A percentile compares a stretch with the other conserved stretches of the same genome.
Evolutionary conservation across 2,113 vertebrate genomes (phyloP).

Genomic region (Ophthalmolycus amberensis): DNA sequence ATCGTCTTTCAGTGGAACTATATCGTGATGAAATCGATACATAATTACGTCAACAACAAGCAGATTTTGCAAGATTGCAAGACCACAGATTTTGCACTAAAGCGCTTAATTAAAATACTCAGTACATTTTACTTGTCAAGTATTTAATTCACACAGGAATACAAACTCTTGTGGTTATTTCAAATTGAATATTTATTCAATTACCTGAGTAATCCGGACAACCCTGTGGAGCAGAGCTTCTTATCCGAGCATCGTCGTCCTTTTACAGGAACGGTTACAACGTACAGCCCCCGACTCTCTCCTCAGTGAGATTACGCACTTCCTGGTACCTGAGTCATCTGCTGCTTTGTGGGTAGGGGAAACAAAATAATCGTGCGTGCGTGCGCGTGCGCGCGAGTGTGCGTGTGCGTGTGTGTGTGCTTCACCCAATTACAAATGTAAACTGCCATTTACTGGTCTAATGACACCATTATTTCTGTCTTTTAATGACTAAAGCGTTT

Average conservation of each 20-base stretch:
- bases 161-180: no score
- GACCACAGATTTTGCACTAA: background rate
- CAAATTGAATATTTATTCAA: no score
- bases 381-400: background rate
- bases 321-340: slow-evolving; percentile 55
- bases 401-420: slow-evolving; percentile 15
- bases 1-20: background rate
- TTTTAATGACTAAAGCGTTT: slow-evolving; percentile 28
- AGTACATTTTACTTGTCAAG: no score
- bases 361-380: slow-evolving; percentile 50
- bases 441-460: slow-evolving; percentile 24
- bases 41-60: no score
- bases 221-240: background rate
- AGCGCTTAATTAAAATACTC: background rate
- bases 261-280: background rate
- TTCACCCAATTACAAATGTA: slow-evolving; percentile 23
- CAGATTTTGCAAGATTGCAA: no score
- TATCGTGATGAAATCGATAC: background rate
- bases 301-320: slow-evolving; percentile 28
- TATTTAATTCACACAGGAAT: no score
- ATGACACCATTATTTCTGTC: slow-evolving; percentile 11
- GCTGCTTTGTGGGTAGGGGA: slow-evolving; percentile 47
- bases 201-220: background rate
- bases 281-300: slow-evolving; percentile 17
- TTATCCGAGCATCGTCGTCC: background rate